Evolutionary conservation across 2,888 invertebrate genomes (phyloP), one percentile per base, ranked within the genome.

Genomic region (Charanyca ferruginea): DNA sequence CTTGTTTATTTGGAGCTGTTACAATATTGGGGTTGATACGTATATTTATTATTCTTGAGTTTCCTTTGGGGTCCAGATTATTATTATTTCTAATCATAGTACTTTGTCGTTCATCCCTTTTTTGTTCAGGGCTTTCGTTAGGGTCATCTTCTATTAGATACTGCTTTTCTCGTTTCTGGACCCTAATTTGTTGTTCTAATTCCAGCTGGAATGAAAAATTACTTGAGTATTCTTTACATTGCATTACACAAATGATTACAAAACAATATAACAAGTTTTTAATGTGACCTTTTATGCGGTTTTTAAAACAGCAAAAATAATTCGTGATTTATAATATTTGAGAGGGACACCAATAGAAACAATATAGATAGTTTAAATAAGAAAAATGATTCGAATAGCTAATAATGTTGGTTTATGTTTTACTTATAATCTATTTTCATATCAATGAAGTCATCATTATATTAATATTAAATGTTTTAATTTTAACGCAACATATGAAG

Each of bases 91-190:
- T 66, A 11, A 8, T 23, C 6, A 45, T 32, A 60, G 9, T 44
- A 41, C 69, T 78, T 54, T 74, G 75, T 18, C 75, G 54, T 44
- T 63, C 79, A 18, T 79, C 55, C 20, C 79, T 52, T 41, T 53
- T 77, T 9, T 62, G 61, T 28, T 58, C 57, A 3, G 51, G 20
- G n/a, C 54, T 54, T 4, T 67, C 62, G 8, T 35, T 51, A 18
- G 54, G 23, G 18, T 59, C 67, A 62, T 73, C 74, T 67, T 75
- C 75, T 38, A 75, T 20, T 7, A 67, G 13, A 20, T 48, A 73
- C 28, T 73, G 77, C 20, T 75, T 75, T 4, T 77, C 74, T 9
- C 74, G 41, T 54, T 77, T 75, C 4, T 77, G 66, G 0, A 73
- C n/a, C 0, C 41, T 77, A 23, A 58, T 16, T 38, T 44, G 53